A percentile compares a stretch with the other conserved stretches of the same genome.
These are phyloP conservation scores for Parauchenoglanis punctatus DNA, from an alignment of 2,797 vertebrate species.

Conservation along the genomic window DNA sequence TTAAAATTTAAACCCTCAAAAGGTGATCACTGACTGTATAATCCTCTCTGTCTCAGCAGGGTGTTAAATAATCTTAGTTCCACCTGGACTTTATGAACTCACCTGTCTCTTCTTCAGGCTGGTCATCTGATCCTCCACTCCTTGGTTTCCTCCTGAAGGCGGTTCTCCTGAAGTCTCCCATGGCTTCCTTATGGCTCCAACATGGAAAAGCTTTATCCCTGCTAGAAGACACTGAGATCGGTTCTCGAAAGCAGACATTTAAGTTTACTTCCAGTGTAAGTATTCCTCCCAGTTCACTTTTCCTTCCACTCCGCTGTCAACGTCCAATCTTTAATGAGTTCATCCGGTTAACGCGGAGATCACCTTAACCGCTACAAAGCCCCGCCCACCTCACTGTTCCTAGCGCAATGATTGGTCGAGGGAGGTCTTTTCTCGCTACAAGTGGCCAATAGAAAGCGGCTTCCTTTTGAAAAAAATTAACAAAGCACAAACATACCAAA, in stretches of 20 bases:
- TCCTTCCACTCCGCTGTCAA: background rate
- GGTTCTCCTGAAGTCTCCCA: conserved; percentile 73
- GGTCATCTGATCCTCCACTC: conserved; percentile 37
- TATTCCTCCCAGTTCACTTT: background rate
- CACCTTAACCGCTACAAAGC: conserved; percentile 1
- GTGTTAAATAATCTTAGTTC: background rate
- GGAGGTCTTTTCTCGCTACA: background rate
- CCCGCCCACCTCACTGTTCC: background rate
- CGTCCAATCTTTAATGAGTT: background rate
- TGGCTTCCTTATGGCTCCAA: conserved; percentile 57
- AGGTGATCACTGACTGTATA: background rate
- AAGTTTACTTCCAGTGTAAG: background rate
- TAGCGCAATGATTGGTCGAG: conserved; percentile 17
- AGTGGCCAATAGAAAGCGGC: background rate
- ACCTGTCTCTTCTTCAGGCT: conserved; percentile 63
- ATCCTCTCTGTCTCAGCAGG: background rate
- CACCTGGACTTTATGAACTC: conserved; percentile 36
- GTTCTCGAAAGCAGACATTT: background rate
- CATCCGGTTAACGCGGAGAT: conserved; percentile 19
- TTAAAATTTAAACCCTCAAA: background rate
- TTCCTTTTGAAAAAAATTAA: background rate
- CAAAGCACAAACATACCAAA: background rate
- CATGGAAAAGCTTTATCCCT: conserved; percentile 57
- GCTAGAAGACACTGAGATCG: background rate
- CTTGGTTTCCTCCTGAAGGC: conserved; percentile 73